Evolutionary conservation across 2,113 vertebrate species (phyloP), one percentile per base, ranked within the genome.

Genomic region (Lathamus discolor): DNA sequence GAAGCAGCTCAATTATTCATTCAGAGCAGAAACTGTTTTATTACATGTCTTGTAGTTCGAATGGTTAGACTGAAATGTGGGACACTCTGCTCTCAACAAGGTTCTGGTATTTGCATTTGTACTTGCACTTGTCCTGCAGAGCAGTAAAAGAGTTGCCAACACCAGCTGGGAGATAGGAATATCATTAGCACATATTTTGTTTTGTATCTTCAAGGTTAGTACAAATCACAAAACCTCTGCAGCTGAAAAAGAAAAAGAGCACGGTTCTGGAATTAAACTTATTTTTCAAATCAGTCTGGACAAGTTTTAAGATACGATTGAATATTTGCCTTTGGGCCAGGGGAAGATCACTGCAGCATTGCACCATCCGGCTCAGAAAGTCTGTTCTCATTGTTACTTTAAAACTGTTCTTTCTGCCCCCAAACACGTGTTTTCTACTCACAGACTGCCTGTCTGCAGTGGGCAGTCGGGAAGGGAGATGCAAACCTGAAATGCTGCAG

Each of bases 1-100:
- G 96, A 97, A 97, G 86, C 83, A 96, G 94, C 97, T 97, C 95
- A 96, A 96, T 97, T 97, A 97, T 93, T 97, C 95, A 97, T 97
- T 97, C 96, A 83, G 91, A 95, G 86, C 85, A 97, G 93, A 90
- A 97, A 96, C 91, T 93, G 90, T 63, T 97, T 95, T 93, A 97
- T 97, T 97, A 83, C 94, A 89, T 81, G 87, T 90, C 96, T 97
- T 95, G 95, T 95, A 88, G 94, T 73, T 79, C 29, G 12, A 97
- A 96, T 78, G 89, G 84, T 93, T 96, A 72, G 88, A 68, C 92
- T 81, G 96, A 95, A 97, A 96, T 97, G 96, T 96, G 94, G 97
- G 96, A 96, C 91, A 72, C 96, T 69, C 83, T 67, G 85, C 93
- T 93, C 94, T 90, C 95, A 94, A 96, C 93, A 48, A 96, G 97